Conservation (phyloP, 2,797 vertebrate species). For the Bovichtus variegatus region DNA sequence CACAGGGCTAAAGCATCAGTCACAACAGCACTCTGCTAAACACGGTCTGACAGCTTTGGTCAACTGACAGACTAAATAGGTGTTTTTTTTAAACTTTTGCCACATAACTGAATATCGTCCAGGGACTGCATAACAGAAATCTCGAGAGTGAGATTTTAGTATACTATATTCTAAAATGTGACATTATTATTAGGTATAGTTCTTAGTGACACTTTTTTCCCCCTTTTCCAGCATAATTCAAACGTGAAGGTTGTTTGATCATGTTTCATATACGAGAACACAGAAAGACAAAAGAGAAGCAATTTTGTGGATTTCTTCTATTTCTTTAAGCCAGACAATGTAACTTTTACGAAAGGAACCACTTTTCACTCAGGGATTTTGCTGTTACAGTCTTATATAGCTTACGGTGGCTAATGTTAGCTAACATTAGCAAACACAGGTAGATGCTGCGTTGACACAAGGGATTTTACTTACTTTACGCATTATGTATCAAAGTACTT, state of each 20-base stretch:
- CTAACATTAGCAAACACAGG: not conserved
- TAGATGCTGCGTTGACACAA: not conserved
- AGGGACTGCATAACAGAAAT: not conserved
- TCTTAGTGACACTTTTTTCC: slow-evolving; percentile 13
- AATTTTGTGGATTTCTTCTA: not conserved
- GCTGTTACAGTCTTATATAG: not conserved
- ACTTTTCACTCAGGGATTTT: not conserved
- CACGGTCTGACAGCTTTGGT: slow-evolving; percentile 4
- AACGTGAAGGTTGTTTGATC: not conserved
- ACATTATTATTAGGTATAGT: no score
- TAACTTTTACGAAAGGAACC: slow-evolving; percentile 10
- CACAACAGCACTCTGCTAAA: slow-evolving; percentile 12
- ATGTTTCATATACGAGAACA: not conserved
- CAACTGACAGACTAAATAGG: not conserved
- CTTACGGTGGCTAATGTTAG: not conserved
- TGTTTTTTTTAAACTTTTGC: not conserved
- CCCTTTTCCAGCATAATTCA: slow-evolving; percentile 2
- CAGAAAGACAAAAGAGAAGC: not conserved
- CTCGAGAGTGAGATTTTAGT: not conserved
- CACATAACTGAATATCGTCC: slow-evolving; percentile 6
- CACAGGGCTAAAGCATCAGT: slow-evolving; percentile 6
- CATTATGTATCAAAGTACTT: not conserved
- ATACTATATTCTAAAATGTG: not conserved
- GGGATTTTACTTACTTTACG: not conserved
- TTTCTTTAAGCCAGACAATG: slow-evolving; percentile 7